Evolutionary conservation across 2,113 vertebrate species (phyloP), one percentile per base, ranked within the genome.

Genomic region (Pachyramphus minor): DNA sequence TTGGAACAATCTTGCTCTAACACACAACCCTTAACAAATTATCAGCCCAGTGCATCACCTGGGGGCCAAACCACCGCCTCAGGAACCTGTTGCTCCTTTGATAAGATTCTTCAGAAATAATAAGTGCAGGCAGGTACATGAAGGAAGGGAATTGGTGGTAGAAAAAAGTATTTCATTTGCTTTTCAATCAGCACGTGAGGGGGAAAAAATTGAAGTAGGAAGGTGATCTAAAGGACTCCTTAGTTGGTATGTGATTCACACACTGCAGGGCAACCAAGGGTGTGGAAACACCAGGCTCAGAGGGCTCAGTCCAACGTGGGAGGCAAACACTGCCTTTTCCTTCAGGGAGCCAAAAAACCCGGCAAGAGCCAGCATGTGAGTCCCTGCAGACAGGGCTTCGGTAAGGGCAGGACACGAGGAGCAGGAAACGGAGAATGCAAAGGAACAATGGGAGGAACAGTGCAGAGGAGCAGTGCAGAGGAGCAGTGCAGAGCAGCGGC

Each of bases 171-270:
- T 83, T 95, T 73, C 0, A 85, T 93, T 95, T 95, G 49, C 37
- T 92, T 94, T 95, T 91, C 89, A 82, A 56, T 73, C 77, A 82
- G 77, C 33, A 16, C 16, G 15, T 14, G 33, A 50, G 22, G 37
- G 23, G 41, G n/a, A 19, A 7, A 14, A 42, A 82, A 62, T 4
- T 39, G 81, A 87, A 56, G 44, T 60, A 21, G 16, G 91, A 94
- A 94, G 89, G 89, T 93, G 91, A 91, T 85, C 58, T 83, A 85
- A 89, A 94, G 93, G 91, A 80, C 77, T 84, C 3, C 60, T 41
- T 44, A 14, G 69, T 12, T 80, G 87, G 58, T 50, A 58, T 85
- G 81, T 8, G 0, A 73, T 62, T 82, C 89, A 82, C 82, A 85
- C 19, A 4, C 11, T 25, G 84, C 84, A 59, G 74, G 81, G 78